phyloP scores from a whole-genome alignment of 2,888 invertebrate genomes.

The Adelognathus sp. region DNA sequence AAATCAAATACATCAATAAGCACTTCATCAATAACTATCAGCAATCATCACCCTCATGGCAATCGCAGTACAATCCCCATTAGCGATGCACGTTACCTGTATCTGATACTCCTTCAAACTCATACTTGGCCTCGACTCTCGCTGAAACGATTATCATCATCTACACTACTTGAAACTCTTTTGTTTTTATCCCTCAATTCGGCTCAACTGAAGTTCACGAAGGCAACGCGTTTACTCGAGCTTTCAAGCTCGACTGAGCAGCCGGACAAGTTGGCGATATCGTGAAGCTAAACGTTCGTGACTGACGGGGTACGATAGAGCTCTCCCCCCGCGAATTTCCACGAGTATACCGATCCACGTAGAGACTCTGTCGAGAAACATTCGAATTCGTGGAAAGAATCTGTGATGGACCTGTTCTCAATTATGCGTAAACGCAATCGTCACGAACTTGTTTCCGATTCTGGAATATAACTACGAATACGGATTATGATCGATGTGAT shows the following conservation, averaged over 20 bases:
- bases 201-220: neutral
- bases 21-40: neutral
- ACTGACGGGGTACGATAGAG: conserved; percentile 43
- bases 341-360: conserved; percentile 10
- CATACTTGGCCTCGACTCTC: neutral
- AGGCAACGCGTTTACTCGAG: conserved; percentile 44
- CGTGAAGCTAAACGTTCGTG: conserved; percentile 59
- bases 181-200: neutral
- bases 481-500: conserved; percentile 6
- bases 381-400: neutral
- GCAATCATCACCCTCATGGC: neutral
- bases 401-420: neutral
- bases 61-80: neutral
- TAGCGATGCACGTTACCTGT: neutral
- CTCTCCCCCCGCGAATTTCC: conserved; percentile 9
- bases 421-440: neutral
- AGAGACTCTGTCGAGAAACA: neutral
- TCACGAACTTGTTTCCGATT: neutral
- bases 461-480: too few relatives aligned
- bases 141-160: neutral
- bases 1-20: conserved; percentile 1
- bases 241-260: conserved; percentile 57
- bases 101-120: neutral
- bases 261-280: conserved; percentile 43
- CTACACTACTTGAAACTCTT: neutral